Evolutionary conservation across 2,888 invertebrate genomes (phyloP), one percentile per base, ranked within the genome.

Genomic region (Anarsia innoxiella): DNA sequence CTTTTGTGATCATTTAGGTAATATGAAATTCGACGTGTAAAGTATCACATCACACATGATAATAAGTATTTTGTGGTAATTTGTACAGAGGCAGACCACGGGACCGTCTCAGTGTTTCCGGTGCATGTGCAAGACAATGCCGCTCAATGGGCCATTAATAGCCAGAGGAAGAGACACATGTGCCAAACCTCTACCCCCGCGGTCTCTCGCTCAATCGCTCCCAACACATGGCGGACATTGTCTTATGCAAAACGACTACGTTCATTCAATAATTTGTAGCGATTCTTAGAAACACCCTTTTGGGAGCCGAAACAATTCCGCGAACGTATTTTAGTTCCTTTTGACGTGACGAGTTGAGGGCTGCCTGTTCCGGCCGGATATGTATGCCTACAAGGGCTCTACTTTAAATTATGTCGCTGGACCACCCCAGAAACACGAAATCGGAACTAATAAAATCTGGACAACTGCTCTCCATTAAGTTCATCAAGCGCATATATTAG

Each of bases 41-140:
- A n/a, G n/a, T n/a, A 9, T 8, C 11, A 28, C 28, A 28, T 8
- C 12, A 28, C 6, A 23, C 8, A 26, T 26, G 2, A 8, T n/a
- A n/a, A n/a, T n/a, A n/a, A n/a, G n/a, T n/a, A n/a, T n/a, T 25
- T 73, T 76, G 70, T 72, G 73, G 61, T 69, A 75, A 79, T 76
- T 73, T 70, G 74, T 71, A 49, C 43, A 51, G 48, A 36, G 46
- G 51, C 42, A 60, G 60, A 62, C 58, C n/a, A n/a, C 53, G 58
- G 59, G 56, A 48, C 53, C 49, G 60, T 27, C 14, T 14, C 26
- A 3, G 26, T 42, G 61, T 68, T 74, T 83, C 83, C 82, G 80
- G 74, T 69, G 77, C 83, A 83, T 79, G 62, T 83, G 83, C 79
- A 71, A 70, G 74, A 82, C 82, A 82, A 83, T 83, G 53, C 60